Evolutionary conservation across 2,888 invertebrate genomes (phyloP), one percentile per base, ranked within the genome.

Genomic region (Herminia tarsipennalis): DNA sequence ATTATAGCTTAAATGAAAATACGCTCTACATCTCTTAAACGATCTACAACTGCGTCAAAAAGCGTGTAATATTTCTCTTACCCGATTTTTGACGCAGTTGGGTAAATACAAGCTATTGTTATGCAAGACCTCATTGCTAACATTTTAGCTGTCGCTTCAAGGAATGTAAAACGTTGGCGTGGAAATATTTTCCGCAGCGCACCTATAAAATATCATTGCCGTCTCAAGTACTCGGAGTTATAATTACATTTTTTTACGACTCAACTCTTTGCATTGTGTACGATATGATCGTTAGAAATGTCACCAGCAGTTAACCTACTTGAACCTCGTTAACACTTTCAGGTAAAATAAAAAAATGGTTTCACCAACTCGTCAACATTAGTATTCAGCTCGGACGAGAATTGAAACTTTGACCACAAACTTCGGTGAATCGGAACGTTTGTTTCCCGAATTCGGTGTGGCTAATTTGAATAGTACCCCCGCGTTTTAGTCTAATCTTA

Each of bases 401-500:
- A 54, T 66, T 56, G 62, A 55, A 73, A 76, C 67, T 76, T 70
- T 69, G 69, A 73, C 73, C 73, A 64, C 70, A 65, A 75, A 74
- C 62, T 68, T 61, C 45, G 56, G 59, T 70, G 54, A 69, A 66
- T 63, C 56, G 55, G 61, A 60, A 64, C 65, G 67, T 71, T 70
- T 73, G 70, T 72, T 68, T 64, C 60, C 66, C 50, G 61, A 77
- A 78, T 76, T 76, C 59, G 43, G 66, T 66, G 67, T 68, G 67
- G 62, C 71, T 73, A 73, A 81, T 81, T 81, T 80, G 72, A 78
- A 78, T 81, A 73, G 69, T 59, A 52, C 55, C 61, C 66, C 59
- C 55, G 60, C 73, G 76, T 76, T 72, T 73, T 81, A 81, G 79
- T 83, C 83, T 76, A 81, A 81, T 79, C 78, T 75, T 66, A 70